Conservation (phyloP, 2,888 invertebrate species). For the Drosophila yooni region DNA sequence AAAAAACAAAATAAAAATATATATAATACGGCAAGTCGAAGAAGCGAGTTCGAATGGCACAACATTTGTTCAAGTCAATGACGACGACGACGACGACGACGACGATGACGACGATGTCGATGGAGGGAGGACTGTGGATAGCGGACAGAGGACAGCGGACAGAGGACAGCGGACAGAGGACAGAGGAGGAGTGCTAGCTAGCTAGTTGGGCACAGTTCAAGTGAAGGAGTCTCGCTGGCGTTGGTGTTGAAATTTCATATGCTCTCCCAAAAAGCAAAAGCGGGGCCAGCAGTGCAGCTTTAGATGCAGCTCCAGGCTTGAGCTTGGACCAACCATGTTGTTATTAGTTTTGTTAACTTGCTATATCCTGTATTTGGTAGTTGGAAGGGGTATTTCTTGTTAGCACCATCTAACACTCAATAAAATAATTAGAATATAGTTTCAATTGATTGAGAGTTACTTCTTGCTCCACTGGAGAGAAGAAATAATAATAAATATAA, state of each 20-base stretch:
- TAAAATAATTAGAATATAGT: background rate
- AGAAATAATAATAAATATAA: background rate
- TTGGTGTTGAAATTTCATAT: constrained; percentile 63
- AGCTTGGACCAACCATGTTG: constrained; percentile 48
- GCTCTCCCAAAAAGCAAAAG: constrained; percentile 27
- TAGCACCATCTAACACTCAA: background rate
- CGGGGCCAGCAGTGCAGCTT: constrained; percentile 12
- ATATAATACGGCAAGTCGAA: constrained; percentile 20
- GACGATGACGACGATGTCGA: background rate
- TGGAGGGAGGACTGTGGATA: constrained; percentile 2
- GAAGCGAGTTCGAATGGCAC: constrained; percentile 65
- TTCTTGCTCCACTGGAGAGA: background rate
- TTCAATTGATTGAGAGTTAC: background rate
- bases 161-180: background rate
- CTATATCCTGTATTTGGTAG: constrained; percentile 7
- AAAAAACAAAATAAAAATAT: constrained; percentile 17
- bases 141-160: background rate
- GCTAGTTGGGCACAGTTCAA: constrained; percentile 9
- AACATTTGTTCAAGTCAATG: constrained; percentile 70
- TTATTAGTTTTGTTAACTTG: constrained; percentile 56
- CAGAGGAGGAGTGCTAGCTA: constrained; percentile 4
- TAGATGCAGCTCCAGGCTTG: constrained; percentile 14
- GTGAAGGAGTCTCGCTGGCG: constrained; percentile 36
- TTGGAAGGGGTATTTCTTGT: background rate
- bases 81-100: constrained; percentile 13